These are phyloP conservation scores for Macrotus californicus DNA, from an alignment of 2,113 vertebrate species.

Conservation along the genomic window DNA sequence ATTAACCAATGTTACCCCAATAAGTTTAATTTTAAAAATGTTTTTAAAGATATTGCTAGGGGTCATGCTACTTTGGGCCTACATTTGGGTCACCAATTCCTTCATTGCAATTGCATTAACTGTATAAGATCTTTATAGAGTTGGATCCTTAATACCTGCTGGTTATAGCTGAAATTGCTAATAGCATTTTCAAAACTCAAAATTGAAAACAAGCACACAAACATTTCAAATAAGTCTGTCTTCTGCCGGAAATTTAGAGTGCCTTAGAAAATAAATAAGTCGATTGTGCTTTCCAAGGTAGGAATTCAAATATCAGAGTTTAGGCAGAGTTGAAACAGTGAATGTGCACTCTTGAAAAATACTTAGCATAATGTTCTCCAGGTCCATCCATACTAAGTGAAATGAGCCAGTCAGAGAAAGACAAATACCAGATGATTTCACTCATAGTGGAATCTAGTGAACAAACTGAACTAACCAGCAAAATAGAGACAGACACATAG, in stretches of 20 bases:
- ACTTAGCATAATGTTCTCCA: not conserved
- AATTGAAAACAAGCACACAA: not conserved
- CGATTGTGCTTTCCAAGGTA: not conserved
- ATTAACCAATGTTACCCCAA: not conserved
- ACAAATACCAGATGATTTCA: too few relatives aligned
- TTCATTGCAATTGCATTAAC: not conserved
- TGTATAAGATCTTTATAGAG: not conserved
- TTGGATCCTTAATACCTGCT: not conserved
- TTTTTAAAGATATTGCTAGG: not conserved
- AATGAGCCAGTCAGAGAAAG: too few relatives aligned
- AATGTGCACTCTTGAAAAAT: not conserved
- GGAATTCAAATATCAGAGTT: slow-evolving; percentile 3
- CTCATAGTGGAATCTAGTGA: too few relatives aligned
- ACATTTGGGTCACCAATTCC: not conserved
- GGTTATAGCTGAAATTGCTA: not conserved
- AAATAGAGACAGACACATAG: too few relatives aligned
- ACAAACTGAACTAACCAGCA: too few relatives aligned
- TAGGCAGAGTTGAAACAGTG: not conserved
- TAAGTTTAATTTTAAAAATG: not conserved
- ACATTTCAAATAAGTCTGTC: not conserved
- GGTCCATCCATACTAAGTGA: too few relatives aligned
- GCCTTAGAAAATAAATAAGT: not conserved
- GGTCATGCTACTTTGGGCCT: not conserved
- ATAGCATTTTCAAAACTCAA: slow-evolving; percentile 5
- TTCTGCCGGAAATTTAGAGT: not conserved